Evolutionary conservation across 2,797 vertebrate genomes (phyloP).

Genomic region (Oryzias sinensis): DNA sequence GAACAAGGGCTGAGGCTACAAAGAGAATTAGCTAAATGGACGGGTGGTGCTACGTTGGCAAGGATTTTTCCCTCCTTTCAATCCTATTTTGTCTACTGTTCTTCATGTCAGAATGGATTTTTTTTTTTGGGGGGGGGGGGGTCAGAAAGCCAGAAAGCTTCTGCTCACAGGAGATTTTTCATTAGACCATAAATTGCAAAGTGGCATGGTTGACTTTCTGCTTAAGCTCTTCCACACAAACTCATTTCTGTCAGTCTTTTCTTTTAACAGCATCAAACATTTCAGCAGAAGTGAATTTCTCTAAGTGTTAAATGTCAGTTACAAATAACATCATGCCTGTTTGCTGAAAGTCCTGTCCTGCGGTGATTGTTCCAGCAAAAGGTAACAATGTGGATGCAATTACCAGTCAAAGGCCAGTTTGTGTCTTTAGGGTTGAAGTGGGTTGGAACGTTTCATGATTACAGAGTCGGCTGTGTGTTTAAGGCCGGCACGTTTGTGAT

Average conservation of each 20-base stretch:
- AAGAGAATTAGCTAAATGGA: too few relatives aligned
- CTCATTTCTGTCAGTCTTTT: neutral
- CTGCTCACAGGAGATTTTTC: too few relatives aligned
- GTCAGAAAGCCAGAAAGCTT: too few relatives aligned
- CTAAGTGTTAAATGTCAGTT: neutral
- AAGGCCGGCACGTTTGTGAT: slow-evolving; percentile 70
- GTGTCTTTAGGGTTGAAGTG: slow-evolving; percentile 73
- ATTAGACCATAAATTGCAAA: too few relatives aligned
- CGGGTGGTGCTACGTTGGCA: too few relatives aligned
- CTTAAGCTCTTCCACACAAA: too few relatives aligned
- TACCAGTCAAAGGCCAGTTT: slow-evolving; percentile 67
- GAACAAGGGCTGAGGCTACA: too few relatives aligned
- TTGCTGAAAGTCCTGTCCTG: slow-evolving; percentile 42
- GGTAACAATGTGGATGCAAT: slow-evolving; percentile 74
- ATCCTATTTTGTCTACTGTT: too few relatives aligned
- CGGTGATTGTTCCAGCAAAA: slow-evolving; percentile 61
- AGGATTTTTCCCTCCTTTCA: too few relatives aligned
- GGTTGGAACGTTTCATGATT: slow-evolving; percentile 70
- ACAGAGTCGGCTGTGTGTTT: slow-evolving; percentile 73
- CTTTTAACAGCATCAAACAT: neutral
- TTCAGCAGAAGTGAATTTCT: neutral
- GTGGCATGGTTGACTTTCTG: too few relatives aligned
- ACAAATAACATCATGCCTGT: slow-evolving; percentile 22
- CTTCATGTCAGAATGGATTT: too few relatives aligned
- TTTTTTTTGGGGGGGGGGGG: too few relatives aligned